Evolutionary conservation across 2,888 invertebrate species (phyloP).

Genomic region (Drosophila anomalipes): DNA sequence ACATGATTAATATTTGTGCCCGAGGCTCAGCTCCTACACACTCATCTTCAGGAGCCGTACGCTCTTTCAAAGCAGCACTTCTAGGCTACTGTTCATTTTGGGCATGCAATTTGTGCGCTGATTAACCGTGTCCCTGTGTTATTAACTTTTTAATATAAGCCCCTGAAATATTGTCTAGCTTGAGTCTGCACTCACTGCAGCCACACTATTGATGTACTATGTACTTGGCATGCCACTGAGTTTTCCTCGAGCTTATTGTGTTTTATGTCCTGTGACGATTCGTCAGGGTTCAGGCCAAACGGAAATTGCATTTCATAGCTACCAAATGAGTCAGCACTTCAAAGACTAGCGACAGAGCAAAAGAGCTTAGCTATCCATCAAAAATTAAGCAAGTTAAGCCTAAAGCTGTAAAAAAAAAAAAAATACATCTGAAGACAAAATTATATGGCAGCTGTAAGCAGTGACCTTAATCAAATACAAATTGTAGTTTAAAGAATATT

Average conservation of each 20-base stretch:
- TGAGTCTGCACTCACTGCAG: slow-evolving; percentile 1
- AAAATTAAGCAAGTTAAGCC: background rate
- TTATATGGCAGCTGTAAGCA: background rate
- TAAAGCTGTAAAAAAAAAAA: background rate
- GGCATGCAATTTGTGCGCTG: slow-evolving; percentile 69
- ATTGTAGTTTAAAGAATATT: background rate
- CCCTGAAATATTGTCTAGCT: slow-evolving; percentile 61
- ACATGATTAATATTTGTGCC: slow-evolving; percentile 71
- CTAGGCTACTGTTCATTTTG: slow-evolving; percentile 44
- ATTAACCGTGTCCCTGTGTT: slow-evolving; percentile 76
- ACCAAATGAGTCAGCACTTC: slow-evolving; percentile 54
- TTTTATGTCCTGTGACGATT: slow-evolving; percentile 68
- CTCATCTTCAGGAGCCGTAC: background rate
- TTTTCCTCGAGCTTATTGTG: background rate
- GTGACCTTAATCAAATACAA: background rate
- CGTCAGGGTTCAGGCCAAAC: slow-evolving; percentile 31
- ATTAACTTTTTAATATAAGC: slow-evolving; percentile 74
- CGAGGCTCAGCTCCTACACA: slow-evolving; percentile 18
- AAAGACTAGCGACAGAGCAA: background rate
- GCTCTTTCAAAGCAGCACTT: background rate
- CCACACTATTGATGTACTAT: slow-evolving; percentile 51
- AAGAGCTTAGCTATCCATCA: slow-evolving; percentile 1
- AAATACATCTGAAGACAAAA: background rate
- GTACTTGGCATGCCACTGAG: slow-evolving; percentile 32
- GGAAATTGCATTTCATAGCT: slow-evolving; percentile 65